phyloP scores from a whole-genome alignment of 2,113 vertebrate species.

The Cervus canadensis region DNA sequence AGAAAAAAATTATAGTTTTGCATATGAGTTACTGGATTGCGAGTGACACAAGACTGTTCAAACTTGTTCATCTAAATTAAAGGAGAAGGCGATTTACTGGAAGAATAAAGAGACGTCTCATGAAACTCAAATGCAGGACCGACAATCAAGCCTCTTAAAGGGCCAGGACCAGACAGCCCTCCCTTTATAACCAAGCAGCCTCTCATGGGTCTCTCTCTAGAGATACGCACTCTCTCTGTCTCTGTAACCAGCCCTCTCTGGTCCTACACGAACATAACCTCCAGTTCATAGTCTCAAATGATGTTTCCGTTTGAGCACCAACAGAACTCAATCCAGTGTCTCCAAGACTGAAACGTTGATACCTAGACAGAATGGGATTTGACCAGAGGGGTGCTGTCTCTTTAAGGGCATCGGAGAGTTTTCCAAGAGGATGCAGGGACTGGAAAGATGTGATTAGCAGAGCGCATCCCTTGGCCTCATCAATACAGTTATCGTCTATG shows the following conservation, averaged over 20 bases:
- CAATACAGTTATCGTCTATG: not conserved
- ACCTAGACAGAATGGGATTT: not conserved
- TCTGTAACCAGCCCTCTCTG: not conserved
- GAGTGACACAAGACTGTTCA: not conserved
- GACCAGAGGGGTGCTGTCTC: not conserved
- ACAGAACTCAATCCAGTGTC: not conserved
- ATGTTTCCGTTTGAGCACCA: not conserved
- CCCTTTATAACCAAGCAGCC: not conserved
- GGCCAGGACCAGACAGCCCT: not conserved
- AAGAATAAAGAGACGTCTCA: not conserved
- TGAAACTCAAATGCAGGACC: not conserved
- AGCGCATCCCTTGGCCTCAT: not conserved
- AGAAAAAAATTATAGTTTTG: not conserved
- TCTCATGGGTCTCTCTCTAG: not conserved
- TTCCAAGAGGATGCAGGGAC: not conserved
- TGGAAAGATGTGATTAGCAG: not conserved
- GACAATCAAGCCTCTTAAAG: not conserved
- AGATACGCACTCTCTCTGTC: accelerated
- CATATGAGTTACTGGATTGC: not conserved
- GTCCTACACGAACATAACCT: not conserved
- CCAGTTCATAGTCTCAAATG: not conserved
- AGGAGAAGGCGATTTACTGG: not conserved
- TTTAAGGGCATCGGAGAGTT: not conserved
- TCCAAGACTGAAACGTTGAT: not conserved
- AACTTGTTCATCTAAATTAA: not conserved